Evolutionary conservation across 2,888 invertebrate genomes (phyloP).

Genomic region (Synanthedon tipuliformis): DNA sequence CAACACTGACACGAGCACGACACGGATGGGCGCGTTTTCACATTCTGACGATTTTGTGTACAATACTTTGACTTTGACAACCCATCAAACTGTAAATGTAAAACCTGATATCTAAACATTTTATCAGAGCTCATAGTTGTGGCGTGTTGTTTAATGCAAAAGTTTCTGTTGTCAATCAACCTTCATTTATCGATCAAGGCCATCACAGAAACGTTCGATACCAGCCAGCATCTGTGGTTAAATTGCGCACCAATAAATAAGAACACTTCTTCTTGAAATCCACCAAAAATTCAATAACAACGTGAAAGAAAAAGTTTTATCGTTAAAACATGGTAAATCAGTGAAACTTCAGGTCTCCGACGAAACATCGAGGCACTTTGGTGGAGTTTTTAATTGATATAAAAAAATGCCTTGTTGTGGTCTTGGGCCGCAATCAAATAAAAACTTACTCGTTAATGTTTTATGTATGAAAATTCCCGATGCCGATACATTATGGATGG

Average conservation of each 20-base stretch:
- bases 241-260: slow-evolving; percentile 13
- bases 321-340: slow-evolving; percentile 36
- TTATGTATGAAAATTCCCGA: slow-evolving; percentile 57
- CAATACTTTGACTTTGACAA: slow-evolving; percentile 24
- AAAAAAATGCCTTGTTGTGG: slow-evolving; percentile 40
- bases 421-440: slow-evolving; percentile 59
- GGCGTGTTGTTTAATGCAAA: slow-evolving; percentile 4
- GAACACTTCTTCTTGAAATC: not conserved
- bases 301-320: slow-evolving; percentile 17
- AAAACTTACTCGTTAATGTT: slow-evolving; percentile 66
- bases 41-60: slow-evolving; percentile 18
- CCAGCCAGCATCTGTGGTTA: not conserved
- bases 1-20: slow-evolving; percentile 48
- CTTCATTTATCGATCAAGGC: slow-evolving; percentile 23
- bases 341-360: slow-evolving; percentile 51
- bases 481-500: slow-evolving; percentile 64
- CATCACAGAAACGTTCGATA: slow-evolving; percentile 14
- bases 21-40: slow-evolving; percentile 19
- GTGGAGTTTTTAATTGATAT: slow-evolving; percentile 44
- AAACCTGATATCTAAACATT: slow-evolving; percentile 5
- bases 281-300: not conserved
- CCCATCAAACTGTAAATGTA: slow-evolving; percentile 13
- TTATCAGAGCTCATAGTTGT: not conserved
- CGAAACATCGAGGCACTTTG: slow-evolving; percentile 39
- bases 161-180: slow-evolving; percentile 16